A percentile compares a stretch with the other conserved stretches of the same genome.
Conservation (phyloP, 2,113 vertebrate genomes). For the Notiomystis cincta region DNA sequence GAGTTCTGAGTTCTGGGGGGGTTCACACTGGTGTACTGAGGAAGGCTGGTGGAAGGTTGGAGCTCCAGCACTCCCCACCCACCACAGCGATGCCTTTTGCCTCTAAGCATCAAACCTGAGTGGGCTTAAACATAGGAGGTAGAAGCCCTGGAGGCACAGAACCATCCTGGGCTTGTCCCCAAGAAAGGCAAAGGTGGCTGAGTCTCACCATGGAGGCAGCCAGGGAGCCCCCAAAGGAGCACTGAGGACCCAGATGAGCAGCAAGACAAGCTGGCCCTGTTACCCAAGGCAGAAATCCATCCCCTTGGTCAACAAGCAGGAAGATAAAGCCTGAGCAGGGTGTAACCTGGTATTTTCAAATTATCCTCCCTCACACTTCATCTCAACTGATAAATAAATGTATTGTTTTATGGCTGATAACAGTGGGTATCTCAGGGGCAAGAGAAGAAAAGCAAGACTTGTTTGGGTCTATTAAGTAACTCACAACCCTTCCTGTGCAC, state of each 20-base stretch:
- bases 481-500: neutral
- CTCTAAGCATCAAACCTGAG: neutral
- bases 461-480: neutral
- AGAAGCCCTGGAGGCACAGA: neutral
- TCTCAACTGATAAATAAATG: neutral
- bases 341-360: neutral
- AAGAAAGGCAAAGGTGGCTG: neutral
- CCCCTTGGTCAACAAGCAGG: neutral
- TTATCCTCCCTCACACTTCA: neutral
- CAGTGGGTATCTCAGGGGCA: neutral
- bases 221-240: neutral
- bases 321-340: neutral
- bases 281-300: neutral
- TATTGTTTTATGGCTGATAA: neutral
- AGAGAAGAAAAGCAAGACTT: neutral
- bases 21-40: fast-evolving
- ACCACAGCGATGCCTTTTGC: fast-evolving
- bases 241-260: neutral
- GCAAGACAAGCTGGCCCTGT: neutral
- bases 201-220: neutral
- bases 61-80: neutral
- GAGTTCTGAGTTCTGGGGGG: neutral
- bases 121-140: neutral
- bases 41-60: neutral
- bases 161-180: neutral